phyloP scores from a whole-genome alignment of 2,113 vertebrate genomes.

The Sceloporus undulatus region DNA sequence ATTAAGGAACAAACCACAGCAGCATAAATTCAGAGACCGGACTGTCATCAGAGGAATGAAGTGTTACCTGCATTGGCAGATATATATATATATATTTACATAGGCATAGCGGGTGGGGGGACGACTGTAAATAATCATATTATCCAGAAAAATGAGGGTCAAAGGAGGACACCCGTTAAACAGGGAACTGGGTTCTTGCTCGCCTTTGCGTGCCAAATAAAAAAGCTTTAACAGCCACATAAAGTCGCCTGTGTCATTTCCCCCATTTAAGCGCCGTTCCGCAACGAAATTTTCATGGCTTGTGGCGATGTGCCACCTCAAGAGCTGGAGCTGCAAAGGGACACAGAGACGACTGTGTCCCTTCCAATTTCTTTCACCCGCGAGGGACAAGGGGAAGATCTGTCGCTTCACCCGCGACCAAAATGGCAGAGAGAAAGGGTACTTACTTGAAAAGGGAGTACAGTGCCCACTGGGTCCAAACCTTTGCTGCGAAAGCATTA shows the following conservation, averaged over 20 bases:
- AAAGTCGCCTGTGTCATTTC: background rate
- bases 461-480: background rate
- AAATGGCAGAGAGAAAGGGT: background rate
- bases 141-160: background rate
- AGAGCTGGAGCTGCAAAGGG: background rate
- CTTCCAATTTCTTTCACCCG: too few relatives aligned
- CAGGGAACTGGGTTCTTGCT: background rate
- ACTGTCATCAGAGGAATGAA: background rate
- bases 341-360: background rate
- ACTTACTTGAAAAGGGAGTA: background rate
- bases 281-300: background rate
- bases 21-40: background rate
- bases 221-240: background rate
- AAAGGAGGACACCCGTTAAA: background rate
- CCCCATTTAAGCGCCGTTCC: background rate
- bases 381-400: background rate
- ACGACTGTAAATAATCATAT: background rate
- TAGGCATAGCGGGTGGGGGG: background rate
- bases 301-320: background rate
- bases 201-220: background rate
- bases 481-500: too few relatives aligned
- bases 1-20: too few relatives aligned
- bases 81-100: background rate
- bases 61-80: background rate
- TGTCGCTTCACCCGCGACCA: too few relatives aligned